phyloP scores from a whole-genome alignment of 2,888 invertebrate species.

The Dicyrtomina minuta region DNA sequence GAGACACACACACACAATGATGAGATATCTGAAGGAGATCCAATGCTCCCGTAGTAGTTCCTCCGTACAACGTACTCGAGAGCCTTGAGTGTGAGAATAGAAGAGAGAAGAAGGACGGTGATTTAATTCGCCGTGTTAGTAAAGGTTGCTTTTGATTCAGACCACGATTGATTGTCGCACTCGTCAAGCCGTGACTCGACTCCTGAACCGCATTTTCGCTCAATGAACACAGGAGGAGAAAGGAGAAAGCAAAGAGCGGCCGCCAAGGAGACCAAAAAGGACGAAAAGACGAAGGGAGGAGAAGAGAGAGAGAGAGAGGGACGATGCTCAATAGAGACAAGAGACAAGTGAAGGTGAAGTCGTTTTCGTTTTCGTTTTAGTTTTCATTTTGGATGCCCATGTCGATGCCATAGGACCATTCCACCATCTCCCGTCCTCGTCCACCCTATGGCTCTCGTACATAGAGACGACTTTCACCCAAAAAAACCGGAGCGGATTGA shows the following conservation, averaged over 20 bases:
- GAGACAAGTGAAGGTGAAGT: too few species aligned
- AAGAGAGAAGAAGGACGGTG: conserved; percentile 26
- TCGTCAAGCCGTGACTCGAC: conserved; percentile 43
- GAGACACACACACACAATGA: background rate
- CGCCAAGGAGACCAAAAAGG: background rate
- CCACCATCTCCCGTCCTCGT: background rate
- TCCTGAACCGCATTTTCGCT: conserved; percentile 33
- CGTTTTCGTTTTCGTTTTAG: too few species aligned
- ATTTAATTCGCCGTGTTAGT: conserved; percentile 37
- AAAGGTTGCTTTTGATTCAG: conserved; percentile 42
- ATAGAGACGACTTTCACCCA: background rate
- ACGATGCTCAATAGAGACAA: background rate
- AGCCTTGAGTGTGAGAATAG: conserved; percentile 11
- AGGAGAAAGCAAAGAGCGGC: background rate
- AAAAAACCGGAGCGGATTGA: background rate
- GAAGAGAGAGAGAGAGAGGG: background rate
- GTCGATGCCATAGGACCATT: too few species aligned
- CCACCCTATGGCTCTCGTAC: background rate
- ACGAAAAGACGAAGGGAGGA: background rate
- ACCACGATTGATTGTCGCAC: conserved; percentile 50
- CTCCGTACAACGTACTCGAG: background rate
- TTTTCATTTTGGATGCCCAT: too few species aligned
- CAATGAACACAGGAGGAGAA: conserved; percentile 13
- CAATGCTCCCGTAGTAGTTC: too few species aligned
- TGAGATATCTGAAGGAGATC: background rate